phyloP scores from a whole-genome alignment of 2,888 invertebrate genomes.

The Crematogaster levior region DNA sequence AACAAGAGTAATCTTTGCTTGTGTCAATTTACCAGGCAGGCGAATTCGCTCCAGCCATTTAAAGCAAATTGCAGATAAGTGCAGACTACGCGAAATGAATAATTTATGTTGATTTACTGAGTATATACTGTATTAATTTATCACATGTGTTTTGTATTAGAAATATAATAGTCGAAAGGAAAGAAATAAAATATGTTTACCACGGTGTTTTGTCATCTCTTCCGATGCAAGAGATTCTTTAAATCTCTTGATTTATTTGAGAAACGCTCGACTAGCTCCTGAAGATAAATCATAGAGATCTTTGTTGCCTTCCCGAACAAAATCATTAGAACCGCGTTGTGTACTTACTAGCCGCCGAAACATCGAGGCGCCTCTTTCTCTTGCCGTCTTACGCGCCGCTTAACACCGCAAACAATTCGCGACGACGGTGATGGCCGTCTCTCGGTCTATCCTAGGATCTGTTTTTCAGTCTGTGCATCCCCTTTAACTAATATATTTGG shows the following conservation, averaged over 20 bases:
- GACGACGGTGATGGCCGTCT: constrained; percentile 9
- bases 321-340: constrained; percentile 28
- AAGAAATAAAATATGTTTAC: not conserved
- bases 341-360: constrained; percentile 42
- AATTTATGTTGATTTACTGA: constrained; percentile 14
- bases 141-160: not conserved
- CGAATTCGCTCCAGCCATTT: constrained; percentile 25
- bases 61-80: constrained; percentile 36
- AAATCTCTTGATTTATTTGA: not conserved
- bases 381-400: constrained; percentile 38
- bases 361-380: not conserved
- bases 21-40: constrained; percentile 36
- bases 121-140: constrained; percentile 15
- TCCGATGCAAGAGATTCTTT: not conserved
- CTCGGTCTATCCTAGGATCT: constrained; percentile 59
- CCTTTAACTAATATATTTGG: constrained; percentile 81
- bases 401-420: constrained; percentile 43
- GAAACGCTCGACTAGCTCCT: constrained; percentile 16
- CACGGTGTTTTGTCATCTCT: not conserved
- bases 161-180: not conserved
- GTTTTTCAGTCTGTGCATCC: constrained; percentile 75
- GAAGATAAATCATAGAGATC: not conserved
- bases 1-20: constrained; percentile 39
- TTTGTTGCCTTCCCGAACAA: constrained; percentile 11
- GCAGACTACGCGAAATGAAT: constrained; percentile 21